A percentile compares a stretch with the other conserved stretches of the same genome.
Conservation (phyloP, 2,113 vertebrate species). For the Pangasianodon gigas region DNA sequence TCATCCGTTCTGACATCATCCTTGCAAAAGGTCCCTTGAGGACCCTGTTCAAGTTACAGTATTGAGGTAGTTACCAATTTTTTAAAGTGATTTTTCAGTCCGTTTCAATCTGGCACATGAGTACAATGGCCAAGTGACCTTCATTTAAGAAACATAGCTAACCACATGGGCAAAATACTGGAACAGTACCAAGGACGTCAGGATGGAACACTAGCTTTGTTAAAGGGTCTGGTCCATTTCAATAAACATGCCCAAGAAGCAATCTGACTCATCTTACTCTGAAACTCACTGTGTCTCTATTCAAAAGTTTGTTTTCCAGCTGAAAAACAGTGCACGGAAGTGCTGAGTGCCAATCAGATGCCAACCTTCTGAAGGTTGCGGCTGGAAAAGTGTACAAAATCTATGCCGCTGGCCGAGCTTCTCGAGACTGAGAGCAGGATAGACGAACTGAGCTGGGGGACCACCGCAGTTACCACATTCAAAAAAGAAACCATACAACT, state of each 20-base stretch:
- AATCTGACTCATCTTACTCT: background rate
- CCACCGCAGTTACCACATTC: background rate
- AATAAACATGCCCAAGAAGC: background rate
- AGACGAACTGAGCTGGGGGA: background rate
- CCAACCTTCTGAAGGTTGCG: background rate
- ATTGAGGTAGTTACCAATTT: slow-evolving; percentile 28
- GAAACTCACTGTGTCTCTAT: background rate
- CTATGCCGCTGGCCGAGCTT: background rate
- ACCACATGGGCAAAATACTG: too few relatives aligned
- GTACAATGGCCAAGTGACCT: background rate
- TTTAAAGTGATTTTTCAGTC: background rate
- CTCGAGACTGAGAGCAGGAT: background rate
- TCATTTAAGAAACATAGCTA: background rate
- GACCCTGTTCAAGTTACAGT: slow-evolving; percentile 6
- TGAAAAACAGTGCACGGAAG: background rate
- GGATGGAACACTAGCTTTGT: background rate
- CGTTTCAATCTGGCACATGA: background rate
- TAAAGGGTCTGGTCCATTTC: slow-evolving; percentile 9
- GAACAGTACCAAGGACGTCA: slow-evolving; percentile 6
- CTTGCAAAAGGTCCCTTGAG: background rate
- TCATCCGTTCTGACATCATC: background rate
- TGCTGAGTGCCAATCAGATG: background rate
- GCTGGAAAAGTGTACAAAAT: background rate
- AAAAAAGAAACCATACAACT: background rate
- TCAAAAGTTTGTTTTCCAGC: background rate